Conservation (phyloP, 2,888 invertebrate genomes). For the Nephrotoma guestfalica region DNA sequence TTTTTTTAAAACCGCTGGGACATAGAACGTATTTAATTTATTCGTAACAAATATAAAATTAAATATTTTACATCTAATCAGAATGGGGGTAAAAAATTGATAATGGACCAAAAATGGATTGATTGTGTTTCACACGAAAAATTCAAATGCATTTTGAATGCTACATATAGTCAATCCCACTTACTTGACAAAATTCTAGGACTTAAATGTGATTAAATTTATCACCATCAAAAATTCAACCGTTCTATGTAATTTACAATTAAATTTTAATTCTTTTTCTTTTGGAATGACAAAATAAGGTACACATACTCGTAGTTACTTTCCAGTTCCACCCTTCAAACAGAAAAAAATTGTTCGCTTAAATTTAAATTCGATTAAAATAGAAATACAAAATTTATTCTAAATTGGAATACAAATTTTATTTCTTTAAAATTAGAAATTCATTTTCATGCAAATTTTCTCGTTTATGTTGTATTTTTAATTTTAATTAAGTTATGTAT, state of each 20-base stretch:
- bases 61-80: too few relatives aligned
- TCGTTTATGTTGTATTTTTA: neutral
- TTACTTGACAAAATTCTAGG: neutral
- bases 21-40: too few relatives aligned
- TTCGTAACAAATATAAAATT: too few relatives aligned
- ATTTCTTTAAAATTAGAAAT: neutral
- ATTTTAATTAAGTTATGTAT: neutral
- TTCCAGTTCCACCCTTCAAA: neutral
- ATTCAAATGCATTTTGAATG: neutral
- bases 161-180: neutral
- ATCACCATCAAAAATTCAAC: neutral
- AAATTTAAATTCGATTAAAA: neutral
- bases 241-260: neutral
- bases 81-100: too few relatives aligned
- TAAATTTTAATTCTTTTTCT: neutral
- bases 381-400: neutral
- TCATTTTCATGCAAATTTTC: neutral
- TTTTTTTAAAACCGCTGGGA: too few relatives aligned
- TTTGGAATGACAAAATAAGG: neutral
- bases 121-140: too few relatives aligned
- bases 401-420: neutral
- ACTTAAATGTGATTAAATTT: neutral
- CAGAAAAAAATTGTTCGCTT: neutral
- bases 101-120: too few relatives aligned
- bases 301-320: neutral